Evolutionary conservation across 2,888 invertebrate species (phyloP).

Genomic region (Ophraella communa): DNA sequence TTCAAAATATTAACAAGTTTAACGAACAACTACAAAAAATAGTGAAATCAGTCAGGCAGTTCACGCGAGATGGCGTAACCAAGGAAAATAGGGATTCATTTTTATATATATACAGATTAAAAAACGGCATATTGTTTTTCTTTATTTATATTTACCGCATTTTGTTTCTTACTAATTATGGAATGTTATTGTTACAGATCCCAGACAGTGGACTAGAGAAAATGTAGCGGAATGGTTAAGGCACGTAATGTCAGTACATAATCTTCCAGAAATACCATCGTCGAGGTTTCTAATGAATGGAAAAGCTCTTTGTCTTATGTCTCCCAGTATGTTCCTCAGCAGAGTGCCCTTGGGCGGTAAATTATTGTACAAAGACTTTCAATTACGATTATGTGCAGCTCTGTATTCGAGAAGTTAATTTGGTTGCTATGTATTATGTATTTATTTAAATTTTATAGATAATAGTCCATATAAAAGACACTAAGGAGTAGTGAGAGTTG

Average conservation of each 20-base stretch:
- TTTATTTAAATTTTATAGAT: not conserved
- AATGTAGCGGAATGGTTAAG: conserved; percentile 74
- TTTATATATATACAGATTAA: too few species aligned
- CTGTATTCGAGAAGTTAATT: conserved; percentile 60
- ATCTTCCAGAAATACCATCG: conserved; percentile 64
- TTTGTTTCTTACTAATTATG: not conserved
- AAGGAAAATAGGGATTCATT: too few species aligned
- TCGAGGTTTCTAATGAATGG: conserved; percentile 81
- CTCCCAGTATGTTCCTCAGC: conserved; percentile 74
- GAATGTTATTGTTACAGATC: conserved; percentile 64
- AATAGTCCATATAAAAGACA: not conserved
- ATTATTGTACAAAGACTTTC: conserved; percentile 73
- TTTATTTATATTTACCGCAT: too few species aligned
- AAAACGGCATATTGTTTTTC: too few species aligned
- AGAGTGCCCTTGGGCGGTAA: conserved; percentile 74
- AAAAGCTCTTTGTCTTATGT: conserved; percentile 80
- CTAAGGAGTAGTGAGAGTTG: too few species aligned
- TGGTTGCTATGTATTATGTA: not conserved
- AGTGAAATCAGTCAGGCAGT: too few species aligned
- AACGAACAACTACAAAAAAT: too few species aligned
- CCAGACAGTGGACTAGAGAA: conserved; percentile 73
- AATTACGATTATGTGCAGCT: conserved; percentile 72
- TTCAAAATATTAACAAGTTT: too few species aligned
- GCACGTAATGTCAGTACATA: conserved; percentile 66
- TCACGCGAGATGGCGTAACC: too few species aligned